phyloP scores from a whole-genome alignment of 2,888 invertebrate species.

The Plebejus melissa region DNA sequence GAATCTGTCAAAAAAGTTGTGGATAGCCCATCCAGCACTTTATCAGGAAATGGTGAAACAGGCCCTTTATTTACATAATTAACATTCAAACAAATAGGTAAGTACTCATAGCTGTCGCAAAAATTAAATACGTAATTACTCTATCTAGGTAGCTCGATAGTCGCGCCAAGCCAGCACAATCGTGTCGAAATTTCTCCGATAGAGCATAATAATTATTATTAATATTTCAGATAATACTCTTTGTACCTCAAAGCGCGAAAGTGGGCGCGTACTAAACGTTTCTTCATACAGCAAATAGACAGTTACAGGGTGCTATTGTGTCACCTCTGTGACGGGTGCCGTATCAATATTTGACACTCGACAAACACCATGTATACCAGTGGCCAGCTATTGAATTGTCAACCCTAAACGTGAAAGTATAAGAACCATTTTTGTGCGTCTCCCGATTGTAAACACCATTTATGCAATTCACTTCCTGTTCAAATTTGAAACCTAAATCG shows the following conservation, averaged over 20 bases:
- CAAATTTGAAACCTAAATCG: background rate
- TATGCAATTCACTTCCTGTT: background rate
- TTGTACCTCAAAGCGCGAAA: background rate
- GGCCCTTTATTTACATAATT: too few relatives aligned
- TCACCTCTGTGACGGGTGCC: slow-evolving; percentile 5
- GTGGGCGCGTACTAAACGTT: background rate
- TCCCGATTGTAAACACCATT: background rate
- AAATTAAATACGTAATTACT: too few relatives aligned
- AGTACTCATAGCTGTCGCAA: too few relatives aligned
- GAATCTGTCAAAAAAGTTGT: too few relatives aligned
- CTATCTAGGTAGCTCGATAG: too few relatives aligned
- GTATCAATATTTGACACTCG: slow-evolving; percentile 21
- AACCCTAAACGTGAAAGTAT: background rate
- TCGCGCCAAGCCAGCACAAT: background rate
- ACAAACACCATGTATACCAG: slow-evolving; percentile 20
- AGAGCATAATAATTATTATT: too few relatives aligned
- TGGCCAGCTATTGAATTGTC: background rate
- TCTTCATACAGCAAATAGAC: background rate
- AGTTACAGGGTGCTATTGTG: background rate
- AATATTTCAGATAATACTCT: background rate
- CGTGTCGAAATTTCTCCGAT: too few relatives aligned
- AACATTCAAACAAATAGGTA: too few relatives aligned
- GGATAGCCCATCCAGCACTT: too few relatives aligned
- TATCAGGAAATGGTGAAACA: too few relatives aligned
- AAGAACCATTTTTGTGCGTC: background rate